Conservation (phyloP, 2,113 vertebrate genomes). For the Notothenia rossii region DNA sequence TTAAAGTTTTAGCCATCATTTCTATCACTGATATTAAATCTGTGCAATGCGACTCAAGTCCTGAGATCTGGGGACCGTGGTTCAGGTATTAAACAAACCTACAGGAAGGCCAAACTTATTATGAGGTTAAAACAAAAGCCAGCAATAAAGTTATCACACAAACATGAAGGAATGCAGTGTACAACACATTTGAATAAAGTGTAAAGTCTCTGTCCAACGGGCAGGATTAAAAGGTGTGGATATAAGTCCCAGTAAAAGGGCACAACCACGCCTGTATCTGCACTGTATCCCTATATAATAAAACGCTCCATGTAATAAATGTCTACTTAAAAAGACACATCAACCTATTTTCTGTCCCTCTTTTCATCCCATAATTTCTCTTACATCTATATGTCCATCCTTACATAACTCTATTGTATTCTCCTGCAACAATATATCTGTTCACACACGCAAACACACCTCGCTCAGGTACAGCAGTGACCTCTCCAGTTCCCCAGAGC, state of each 20-base stretch:
- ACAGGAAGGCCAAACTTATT: neutral
- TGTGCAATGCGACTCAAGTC: neutral
- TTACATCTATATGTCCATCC: too few relatives aligned
- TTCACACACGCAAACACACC: too few relatives aligned
- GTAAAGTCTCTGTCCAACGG: conserved; percentile 9
- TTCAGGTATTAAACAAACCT: neutral
- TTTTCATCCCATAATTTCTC: too few relatives aligned
- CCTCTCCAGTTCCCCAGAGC: conserved; percentile 52
- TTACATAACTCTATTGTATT: too few relatives aligned
- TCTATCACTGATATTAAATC: neutral
- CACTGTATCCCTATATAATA: neutral
- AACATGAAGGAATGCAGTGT: too few relatives aligned
- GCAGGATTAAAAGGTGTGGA: conserved; percentile 40
- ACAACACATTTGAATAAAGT: neutral
- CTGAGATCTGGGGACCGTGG: neutral
- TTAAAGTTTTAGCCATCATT: neutral
- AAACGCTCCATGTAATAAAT: neutral
- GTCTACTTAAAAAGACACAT: neutral
- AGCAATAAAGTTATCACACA: neutral
- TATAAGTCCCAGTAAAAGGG: conserved; percentile 39
- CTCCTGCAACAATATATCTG: too few relatives aligned
- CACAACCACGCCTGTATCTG: conserved; percentile 27
- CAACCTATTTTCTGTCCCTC: too few relatives aligned
- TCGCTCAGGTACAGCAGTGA: conserved; percentile 36
- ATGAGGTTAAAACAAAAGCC: neutral